A percentile compares a stretch with the other conserved stretches of the same genome.
These are phyloP conservation scores for Stichodactyla mertensii DNA, from an alignment of 64 coral and sea anemone species.

Conservation along the genomic window DNA sequence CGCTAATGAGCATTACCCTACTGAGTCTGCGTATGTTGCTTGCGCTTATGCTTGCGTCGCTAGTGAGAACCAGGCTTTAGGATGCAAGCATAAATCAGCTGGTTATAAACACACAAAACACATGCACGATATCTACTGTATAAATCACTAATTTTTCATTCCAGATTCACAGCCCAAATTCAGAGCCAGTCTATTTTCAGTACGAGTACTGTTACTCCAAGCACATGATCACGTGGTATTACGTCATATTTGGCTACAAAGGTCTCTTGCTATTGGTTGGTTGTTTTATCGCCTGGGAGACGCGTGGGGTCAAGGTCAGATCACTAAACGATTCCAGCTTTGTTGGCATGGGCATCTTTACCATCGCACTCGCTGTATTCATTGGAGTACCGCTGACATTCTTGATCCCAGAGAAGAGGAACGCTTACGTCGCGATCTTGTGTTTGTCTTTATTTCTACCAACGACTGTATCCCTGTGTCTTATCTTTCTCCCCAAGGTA, in stretches of 20 bases:
- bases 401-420: constrained; percentile 24
- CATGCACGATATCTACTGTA: too few species aligned
- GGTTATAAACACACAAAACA: too few species aligned
- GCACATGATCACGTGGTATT: constrained; percentile 55
- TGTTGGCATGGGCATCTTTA: constrained; percentile 39
- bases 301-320: constrained; percentile 40
- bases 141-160: neutral
- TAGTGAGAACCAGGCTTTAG: too few species aligned
- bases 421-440: constrained; percentile 32
- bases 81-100: too few species aligned
- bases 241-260: constrained; percentile 67
- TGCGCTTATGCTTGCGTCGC: too few species aligned
- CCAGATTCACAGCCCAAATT: neutral
- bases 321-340: constrained; percentile 48
- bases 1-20: too few species aligned
- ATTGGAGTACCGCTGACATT: constrained; percentile 57
- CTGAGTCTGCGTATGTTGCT: too few species aligned
- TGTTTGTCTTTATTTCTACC: constrained; percentile 46
- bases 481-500: constrained; percentile 64
- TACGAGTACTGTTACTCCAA: constrained; percentile 48
- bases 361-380: constrained; percentile 13
- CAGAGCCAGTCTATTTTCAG: constrained; percentile 11
- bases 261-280: constrained; percentile 41
- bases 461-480: constrained; percentile 37
- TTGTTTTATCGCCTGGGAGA: constrained; percentile 66